These are phyloP conservation scores for Jordanella pulchra DNA, from an alignment of 2,797 vertebrate species.

Conservation along the genomic window DNA sequence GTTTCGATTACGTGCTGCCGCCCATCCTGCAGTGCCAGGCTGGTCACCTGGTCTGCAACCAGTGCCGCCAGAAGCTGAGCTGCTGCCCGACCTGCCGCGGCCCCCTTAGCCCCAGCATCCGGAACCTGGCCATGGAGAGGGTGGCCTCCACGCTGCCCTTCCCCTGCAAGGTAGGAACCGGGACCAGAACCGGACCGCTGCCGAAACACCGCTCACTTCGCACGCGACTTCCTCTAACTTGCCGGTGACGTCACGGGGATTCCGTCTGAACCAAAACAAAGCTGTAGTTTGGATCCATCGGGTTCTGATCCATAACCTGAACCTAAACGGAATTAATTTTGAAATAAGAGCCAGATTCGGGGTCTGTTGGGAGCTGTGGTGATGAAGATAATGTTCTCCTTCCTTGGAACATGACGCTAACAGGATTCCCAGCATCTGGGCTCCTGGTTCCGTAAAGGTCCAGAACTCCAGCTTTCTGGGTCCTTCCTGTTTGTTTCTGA, in stretches of 20 bases:
- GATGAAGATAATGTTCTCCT: too few species aligned
- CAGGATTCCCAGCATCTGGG: background rate
- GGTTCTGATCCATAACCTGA: background rate
- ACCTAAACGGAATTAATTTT: background rate
- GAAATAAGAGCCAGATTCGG: background rate
- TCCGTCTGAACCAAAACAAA: constrained; percentile 24
- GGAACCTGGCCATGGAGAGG: constrained; percentile 84
- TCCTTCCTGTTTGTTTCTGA: background rate
- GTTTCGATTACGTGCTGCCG: constrained; percentile 83
- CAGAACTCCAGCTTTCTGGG: background rate
- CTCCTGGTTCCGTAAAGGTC: background rate
- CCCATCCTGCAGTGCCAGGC: constrained; percentile 83
- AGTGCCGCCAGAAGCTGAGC: constrained; percentile 81
- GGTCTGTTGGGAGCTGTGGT: too few species aligned
- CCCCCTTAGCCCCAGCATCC: constrained; percentile 80
- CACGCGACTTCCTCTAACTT: constrained; percentile 9
- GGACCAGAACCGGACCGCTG: background rate
- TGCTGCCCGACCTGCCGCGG: constrained; percentile 82
- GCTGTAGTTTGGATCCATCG: background rate
- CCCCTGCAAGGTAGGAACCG: constrained; percentile 78
- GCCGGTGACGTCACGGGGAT: constrained; percentile 16
- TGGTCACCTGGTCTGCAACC: constrained; percentile 81
- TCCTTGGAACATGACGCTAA: too few species aligned
- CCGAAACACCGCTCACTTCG: background rate
- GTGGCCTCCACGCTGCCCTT: constrained; percentile 81